Evolutionary conservation across 30 jellyfish, hydroid and myxozoan genomes (phyloP).

Genomic region (Nemopilema nomurai): DNA sequence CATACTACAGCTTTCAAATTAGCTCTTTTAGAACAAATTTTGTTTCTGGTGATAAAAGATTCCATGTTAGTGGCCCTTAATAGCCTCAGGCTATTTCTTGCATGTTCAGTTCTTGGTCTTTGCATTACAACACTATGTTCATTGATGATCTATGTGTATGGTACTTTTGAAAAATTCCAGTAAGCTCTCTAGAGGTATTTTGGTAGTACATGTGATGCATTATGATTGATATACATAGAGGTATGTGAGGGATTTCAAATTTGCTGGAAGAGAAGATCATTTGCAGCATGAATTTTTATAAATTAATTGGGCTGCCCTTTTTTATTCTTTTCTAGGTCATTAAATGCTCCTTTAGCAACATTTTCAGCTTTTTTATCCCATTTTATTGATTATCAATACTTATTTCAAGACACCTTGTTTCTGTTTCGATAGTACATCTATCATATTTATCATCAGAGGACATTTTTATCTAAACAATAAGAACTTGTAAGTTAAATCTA

Average conservation of each 20-base stretch:
- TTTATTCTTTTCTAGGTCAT: slow-evolving; percentile 10
- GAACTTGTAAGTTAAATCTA: too few species aligned
- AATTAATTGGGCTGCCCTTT: slow-evolving; percentile 27
- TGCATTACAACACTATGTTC: not conserved
- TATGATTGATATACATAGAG: not conserved
- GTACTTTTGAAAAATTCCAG: slow-evolving; percentile 17
- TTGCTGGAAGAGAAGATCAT: slow-evolving; percentile 1
- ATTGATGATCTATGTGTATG: slow-evolving; percentile 1
- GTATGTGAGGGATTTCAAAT: slow-evolving; percentile 6
- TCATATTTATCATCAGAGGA: too few species aligned
- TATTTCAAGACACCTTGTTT: slow-evolving; percentile 23
- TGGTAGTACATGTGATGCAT: slow-evolving; percentile 19
- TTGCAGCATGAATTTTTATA: slow-evolving; percentile 4
- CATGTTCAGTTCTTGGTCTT: slow-evolving; percentile 17
- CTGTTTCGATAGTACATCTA: too few species aligned
- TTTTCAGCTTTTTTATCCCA: slow-evolving; percentile 15
- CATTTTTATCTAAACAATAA: too few species aligned
- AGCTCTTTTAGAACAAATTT: not conserved
- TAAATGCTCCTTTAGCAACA: slow-evolving; percentile 1
- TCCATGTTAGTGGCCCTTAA: slow-evolving; percentile 31
- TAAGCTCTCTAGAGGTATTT: slow-evolving; percentile 33
- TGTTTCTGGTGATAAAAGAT: slow-evolving; percentile 34
- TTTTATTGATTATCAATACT: slow-evolving; percentile 5
- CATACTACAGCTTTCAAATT: not conserved
- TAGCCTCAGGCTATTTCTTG: not conserved